These are phyloP conservation scores for Bettongia penicillata DNA, from an alignment of 2,113 vertebrate genomes.

Conservation along the genomic window DNA sequence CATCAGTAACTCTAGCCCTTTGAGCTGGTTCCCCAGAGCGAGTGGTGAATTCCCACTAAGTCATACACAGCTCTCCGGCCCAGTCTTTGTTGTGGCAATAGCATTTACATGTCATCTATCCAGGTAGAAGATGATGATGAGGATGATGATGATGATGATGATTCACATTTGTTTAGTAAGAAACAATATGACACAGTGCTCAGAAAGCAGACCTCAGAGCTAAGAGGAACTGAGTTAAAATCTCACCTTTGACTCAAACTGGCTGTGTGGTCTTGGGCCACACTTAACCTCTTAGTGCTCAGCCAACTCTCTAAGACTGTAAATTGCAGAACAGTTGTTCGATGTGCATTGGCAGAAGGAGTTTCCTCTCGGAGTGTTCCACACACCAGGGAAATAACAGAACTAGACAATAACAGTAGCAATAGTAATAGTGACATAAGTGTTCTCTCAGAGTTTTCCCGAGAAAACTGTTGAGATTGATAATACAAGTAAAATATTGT, in stretches of 20 bases:
- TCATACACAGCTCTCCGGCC: background rate
- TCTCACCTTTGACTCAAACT: background rate
- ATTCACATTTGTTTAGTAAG: background rate
- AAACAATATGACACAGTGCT: background rate
- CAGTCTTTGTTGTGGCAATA: background rate
- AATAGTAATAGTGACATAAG: background rate
- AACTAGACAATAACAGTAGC: background rate
- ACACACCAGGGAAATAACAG: background rate
- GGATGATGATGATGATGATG: no score
- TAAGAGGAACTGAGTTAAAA: background rate
- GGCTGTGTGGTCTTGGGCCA: background rate
- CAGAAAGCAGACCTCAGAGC: background rate
- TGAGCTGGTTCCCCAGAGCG: fast-evolving
- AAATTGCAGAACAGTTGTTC: background rate
- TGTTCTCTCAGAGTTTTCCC: background rate
- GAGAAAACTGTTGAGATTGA: background rate
- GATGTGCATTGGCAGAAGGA: background rate
- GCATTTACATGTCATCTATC: background rate
- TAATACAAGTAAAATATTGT: background rate
- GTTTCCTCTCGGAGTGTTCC: background rate
- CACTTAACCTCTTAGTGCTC: background rate
- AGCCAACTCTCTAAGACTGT: background rate
- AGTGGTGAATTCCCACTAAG: background rate
- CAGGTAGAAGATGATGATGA: background rate
- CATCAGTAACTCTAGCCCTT: background rate